These are phyloP conservation scores for Papilio polyxenes DNA, from an alignment of 1,140 invertebrate genomes.

Conservation along the genomic window DNA sequence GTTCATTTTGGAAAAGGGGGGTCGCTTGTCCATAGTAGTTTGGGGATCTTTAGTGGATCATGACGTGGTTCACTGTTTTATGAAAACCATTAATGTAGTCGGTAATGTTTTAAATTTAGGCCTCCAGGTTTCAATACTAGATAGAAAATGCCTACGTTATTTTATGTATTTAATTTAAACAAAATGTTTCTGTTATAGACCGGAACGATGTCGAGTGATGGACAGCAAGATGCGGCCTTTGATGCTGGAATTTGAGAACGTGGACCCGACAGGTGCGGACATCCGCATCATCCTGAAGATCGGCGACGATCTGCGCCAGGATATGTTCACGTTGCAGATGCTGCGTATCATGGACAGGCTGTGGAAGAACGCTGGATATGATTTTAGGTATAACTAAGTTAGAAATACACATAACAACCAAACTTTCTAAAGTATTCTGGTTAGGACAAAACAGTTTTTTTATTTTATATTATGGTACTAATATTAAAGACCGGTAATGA, in stretches of 20 bases:
- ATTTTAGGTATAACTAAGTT: constrained; percentile 83
- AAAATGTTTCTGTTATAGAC: constrained; percentile 73
- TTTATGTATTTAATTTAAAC: too few species aligned
- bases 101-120: too few species aligned
- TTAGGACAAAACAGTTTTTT: too few species aligned
- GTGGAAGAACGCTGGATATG: constrained; percentile 96
- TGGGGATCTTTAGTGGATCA: too few species aligned
- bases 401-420: neutral
- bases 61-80: too few species aligned
- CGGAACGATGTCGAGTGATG: constrained; percentile 96
- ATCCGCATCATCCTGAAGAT: constrained; percentile 97
- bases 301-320: constrained; percentile 97
- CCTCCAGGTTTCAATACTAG: too few species aligned
- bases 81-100: too few species aligned
- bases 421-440: too few species aligned
- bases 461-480: too few species aligned
- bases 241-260: constrained; percentile 96
- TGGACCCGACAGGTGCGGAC: constrained; percentile 89
- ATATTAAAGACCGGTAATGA: too few species aligned
- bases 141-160: neutral
- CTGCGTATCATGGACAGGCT: constrained; percentile 97
- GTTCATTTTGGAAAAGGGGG: too few species aligned
- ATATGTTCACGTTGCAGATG: constrained; percentile 98
- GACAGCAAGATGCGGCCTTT: constrained; percentile 98
- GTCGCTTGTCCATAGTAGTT: too few species aligned